Percentiles rank a stretch among this genome's conserved stretches.
phyloP scores from a whole-genome alignment of 2,797 vertebrate genomes.

The Heteromormyrus szaboi region DNA sequence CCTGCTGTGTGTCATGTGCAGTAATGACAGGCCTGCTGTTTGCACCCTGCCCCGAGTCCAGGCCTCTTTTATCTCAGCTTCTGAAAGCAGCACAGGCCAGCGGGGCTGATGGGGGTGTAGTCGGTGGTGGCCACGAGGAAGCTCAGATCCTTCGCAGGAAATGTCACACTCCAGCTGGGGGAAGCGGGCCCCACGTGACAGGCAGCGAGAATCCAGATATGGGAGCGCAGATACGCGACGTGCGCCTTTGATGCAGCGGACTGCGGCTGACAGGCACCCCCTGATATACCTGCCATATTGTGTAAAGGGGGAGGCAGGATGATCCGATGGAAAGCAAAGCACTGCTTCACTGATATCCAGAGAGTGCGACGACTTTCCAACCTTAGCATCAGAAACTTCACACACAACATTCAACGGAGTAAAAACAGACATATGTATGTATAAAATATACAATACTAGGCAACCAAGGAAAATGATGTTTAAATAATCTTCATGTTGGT shows the following conservation, averaged over 20 bases:
- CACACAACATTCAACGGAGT: not conserved
- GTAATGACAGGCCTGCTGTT: slow-evolving; percentile 14
- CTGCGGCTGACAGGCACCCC: not conserved
- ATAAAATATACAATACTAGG: not conserved
- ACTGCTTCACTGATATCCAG: not conserved
- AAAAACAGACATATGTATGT: not conserved
- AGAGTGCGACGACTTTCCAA: not conserved
- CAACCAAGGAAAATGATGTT: not conserved
- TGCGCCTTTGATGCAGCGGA: not conserved
- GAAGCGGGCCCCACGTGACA: not conserved
- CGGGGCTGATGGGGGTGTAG: not conserved
- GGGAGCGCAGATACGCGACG: not conserved
- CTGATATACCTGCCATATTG: slow-evolving; percentile 3
- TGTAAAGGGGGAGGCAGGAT: not conserved
- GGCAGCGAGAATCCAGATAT: not conserved
- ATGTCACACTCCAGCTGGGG: slow-evolving; percentile 35
- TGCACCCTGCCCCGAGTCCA: slow-evolving; percentile 12
- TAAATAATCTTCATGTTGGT: not conserved
- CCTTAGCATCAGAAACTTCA: not conserved
- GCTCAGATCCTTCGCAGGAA: slow-evolving; percentile 33
- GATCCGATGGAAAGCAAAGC: not conserved
- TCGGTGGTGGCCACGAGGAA: not conserved
- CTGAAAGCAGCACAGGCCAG: slow-evolving; percentile 36
- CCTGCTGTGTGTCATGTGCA: not conserved
- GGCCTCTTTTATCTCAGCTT: slow-evolving; percentile 45